These are phyloP conservation scores for Amphiprion percula DNA, from an alignment of 2,113 vertebrate species.

Conservation along the genomic window DNA sequence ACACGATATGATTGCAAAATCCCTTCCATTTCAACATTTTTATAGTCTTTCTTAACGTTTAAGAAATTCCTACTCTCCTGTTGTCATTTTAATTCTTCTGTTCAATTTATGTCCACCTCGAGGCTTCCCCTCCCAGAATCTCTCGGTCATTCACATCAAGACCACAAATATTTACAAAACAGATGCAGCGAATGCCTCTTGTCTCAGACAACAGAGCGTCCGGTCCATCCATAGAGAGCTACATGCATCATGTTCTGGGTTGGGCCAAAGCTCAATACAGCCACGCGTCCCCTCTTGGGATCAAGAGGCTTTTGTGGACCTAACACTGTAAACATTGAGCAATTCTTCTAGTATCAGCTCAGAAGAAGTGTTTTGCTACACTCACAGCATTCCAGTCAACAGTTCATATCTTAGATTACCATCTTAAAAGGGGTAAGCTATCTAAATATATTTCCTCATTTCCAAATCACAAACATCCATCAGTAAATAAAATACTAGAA, in stretches of 20 bases:
- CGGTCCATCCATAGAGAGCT: constrained; percentile 1
- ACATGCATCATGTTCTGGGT: constrained; percentile 23
- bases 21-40: constrained; percentile 38
- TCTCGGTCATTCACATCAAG: constrained; percentile 41
- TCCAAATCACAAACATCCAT: background rate
- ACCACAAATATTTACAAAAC: constrained; percentile 73
- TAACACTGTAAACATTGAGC: constrained; percentile 44
- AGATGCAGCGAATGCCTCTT: constrained; percentile 17
- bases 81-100: constrained; percentile 37
- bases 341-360: constrained; percentile 24
- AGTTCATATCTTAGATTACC: background rate
- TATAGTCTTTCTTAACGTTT: constrained; percentile 31
- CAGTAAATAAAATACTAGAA: background rate
- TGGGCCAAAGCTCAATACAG: constrained; percentile 7
- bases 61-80: constrained; percentile 50
- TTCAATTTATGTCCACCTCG: constrained; percentile 56
- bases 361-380: constrained; percentile 15
- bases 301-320: constrained; percentile 30
- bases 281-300: constrained; percentile 43
- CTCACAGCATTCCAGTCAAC: constrained; percentile 13
- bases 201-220: background rate
- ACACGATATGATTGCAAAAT: constrained; percentile 52
- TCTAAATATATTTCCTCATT: background rate
- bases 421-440: background rate
- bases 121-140: constrained; percentile 49